Evolutionary conservation across 92 coral and sea anemone species (phyloP), one percentile per base, ranked within the genome.

Genomic region (Diadumene lineata): DNA sequence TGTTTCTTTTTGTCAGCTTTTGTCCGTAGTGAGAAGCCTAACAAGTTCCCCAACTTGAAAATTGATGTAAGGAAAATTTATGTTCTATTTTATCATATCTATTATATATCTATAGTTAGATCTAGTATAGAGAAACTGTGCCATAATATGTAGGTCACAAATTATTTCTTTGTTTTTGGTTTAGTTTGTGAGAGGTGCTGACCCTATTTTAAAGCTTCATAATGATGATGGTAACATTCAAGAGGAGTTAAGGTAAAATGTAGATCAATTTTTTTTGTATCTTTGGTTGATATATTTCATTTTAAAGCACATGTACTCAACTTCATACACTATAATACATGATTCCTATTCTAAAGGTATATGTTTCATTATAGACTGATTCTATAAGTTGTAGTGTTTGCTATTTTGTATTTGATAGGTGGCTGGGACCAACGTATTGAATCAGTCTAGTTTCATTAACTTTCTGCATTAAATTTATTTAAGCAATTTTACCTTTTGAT

Each of bases 1-100:
- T n/a, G n/a, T n/a, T n/a, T n/a, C 55, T 1, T 81, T 38, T 64
- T 69, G 34, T 16, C 87, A 96, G 99, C 99, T 81, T 96, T 96
- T 78, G 93, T 96, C 77, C 92, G 96, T 33, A 93, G 99, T 74
- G 97, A 92, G 13, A 96, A 88, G 92, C 93, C 97, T 84, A 84
- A 78, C 2, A 85, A 96, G 43, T 96, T 96, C 74, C 92, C 97
- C 64, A 92, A 96, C 66, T 92, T 96, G 18, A 85, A 85, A 84
- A 80, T 96, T 55, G 78, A 90, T 70, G 99, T 96, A 84, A 91
- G 97, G 50, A 43, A 1, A 13, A 58, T 7, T 58, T n/a, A n/a
- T n/a, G 4, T 18, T 1, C 7, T 58, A 18, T 7, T 23, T 53
- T 53, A 38, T 38, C 48, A 38, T 4, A 4, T 6, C 48, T 38